Evolutionary conservation across 53 echinoderm and acorn worm genomes (phyloP).

Genomic region (Stichopus horrens): DNA sequence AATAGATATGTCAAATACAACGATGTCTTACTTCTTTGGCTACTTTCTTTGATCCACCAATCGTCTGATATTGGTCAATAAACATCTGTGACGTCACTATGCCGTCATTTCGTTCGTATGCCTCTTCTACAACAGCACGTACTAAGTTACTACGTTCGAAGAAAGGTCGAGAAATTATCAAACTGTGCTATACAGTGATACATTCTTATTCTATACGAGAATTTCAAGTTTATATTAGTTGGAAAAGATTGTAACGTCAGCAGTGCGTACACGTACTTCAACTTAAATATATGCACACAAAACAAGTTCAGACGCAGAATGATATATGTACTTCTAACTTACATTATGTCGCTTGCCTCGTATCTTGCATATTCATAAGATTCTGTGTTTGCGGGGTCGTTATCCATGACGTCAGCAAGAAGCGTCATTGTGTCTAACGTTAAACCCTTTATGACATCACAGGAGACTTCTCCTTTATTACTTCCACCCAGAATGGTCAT

Average conservation of each 20-base stretch:
- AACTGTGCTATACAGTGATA: too few relatives aligned
- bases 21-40: constrained; percentile 48
- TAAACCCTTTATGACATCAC: constrained; percentile 52
- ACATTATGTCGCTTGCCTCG: constrained; percentile 64
- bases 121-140: constrained; percentile 19
- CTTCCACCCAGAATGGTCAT: constrained; percentile 62
- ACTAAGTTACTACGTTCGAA: not conserved
- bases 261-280: not conserved
- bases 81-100: constrained; percentile 41
- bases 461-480: constrained; percentile 49
- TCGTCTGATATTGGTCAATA: constrained; percentile 33
- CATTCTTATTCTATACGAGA: too few relatives aligned
- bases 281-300: not conserved
- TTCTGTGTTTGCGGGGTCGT: constrained; percentile 83
- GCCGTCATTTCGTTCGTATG: constrained; percentile 32
- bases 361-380: constrained; percentile 65
- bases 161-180: too few relatives aligned
- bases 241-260: not conserved
- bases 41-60: constrained; percentile 57
- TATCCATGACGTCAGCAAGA: constrained; percentile 63
- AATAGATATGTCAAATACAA: too few relatives aligned
- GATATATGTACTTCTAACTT: not conserved
- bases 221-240: not conserved
- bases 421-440: constrained; percentile 61
- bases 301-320: not conserved